Conservation (phyloP, 2,113 vertebrate genomes). For the Synchiropus splendidus region DNA sequence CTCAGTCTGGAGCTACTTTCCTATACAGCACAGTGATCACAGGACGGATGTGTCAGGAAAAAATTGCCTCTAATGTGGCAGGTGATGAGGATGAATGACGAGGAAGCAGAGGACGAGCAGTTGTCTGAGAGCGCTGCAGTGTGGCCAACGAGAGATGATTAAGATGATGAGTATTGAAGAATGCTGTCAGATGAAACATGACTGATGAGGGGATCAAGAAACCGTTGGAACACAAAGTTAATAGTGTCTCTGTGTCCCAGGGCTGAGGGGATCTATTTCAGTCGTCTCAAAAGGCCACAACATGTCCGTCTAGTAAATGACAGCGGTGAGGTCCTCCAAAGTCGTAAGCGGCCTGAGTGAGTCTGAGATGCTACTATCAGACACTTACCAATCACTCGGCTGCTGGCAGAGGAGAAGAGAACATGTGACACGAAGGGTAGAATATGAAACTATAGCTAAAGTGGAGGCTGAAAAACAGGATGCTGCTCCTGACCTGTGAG, state of each 20-base stretch:
- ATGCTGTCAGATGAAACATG: constrained; percentile 31
- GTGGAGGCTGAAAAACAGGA: not conserved
- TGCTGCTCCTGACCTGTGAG: constrained; percentile 24
- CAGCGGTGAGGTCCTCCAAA: constrained; percentile 6
- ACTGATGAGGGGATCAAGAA: constrained; percentile 21
- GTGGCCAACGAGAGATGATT: constrained; percentile 32
- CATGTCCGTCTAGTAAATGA: constrained; percentile 13
- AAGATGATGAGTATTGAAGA: constrained; percentile 48
- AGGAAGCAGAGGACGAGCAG: constrained; percentile 9
- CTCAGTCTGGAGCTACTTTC: no score
- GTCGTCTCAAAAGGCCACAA: constrained; percentile 8
- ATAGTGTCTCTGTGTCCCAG: not conserved
- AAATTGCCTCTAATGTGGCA: constrained; percentile 25
- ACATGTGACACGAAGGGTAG: not conserved
- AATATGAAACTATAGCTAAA: constrained; percentile 2
- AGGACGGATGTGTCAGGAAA: constrained; percentile 12
- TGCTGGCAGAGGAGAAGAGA: not conserved
- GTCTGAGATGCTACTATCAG: constrained; percentile 16
- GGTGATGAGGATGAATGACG: constrained; percentile 38
- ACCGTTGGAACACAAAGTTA: not conserved
- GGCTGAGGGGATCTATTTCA: constrained; percentile 17
- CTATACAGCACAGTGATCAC: no score
- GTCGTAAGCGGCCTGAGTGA: constrained; percentile 13
- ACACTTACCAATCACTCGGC: constrained; percentile 31
- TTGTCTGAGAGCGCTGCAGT: constrained; percentile 5